phyloP scores from a whole-genome alignment of 2,888 invertebrate species.

The Habrosyne pyritoides region DNA sequence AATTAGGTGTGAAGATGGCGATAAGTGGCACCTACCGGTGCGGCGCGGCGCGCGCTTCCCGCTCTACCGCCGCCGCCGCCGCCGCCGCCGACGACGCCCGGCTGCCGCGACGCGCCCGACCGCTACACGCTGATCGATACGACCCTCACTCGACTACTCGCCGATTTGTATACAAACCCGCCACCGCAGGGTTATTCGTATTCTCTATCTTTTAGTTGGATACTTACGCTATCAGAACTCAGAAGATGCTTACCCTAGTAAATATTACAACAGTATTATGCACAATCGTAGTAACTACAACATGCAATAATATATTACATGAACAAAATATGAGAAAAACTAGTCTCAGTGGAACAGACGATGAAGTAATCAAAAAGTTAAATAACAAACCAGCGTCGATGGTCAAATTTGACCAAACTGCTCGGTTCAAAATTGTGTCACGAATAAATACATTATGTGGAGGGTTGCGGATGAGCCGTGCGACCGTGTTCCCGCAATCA shows the following conservation, averaged over 20 bases:
- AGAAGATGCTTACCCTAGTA: no score
- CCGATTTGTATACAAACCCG: slow-evolving; percentile 52
- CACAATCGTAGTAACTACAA: not conserved
- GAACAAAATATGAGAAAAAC: not conserved
- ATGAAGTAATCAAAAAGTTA: not conserved
- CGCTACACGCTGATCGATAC: slow-evolving; percentile 51
- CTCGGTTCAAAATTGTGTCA: not conserved
- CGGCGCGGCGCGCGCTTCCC: slow-evolving; percentile 51
- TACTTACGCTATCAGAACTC: no score
- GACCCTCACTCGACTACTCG: slow-evolving; percentile 49
- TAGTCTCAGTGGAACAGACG: not conserved
- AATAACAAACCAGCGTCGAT: not conserved
- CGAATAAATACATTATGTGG: not conserved
- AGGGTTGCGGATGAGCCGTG: slow-evolving; percentile 2
- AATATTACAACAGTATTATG: no score
- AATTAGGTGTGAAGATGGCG: slow-evolving; percentile 79
- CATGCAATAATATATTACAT: not conserved
- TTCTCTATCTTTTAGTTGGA: slow-evolving; percentile 30
- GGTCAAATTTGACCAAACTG: not conserved
- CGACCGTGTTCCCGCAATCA: slow-evolving; percentile 26
- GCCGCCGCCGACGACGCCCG: slow-evolving; percentile 16
- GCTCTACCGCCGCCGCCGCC: slow-evolving; percentile 32
- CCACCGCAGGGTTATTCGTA: slow-evolving; percentile 41
- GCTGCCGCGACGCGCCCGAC: slow-evolving; percentile 35
- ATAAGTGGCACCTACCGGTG: slow-evolving; percentile 67